Conservation (phyloP, 1,140 invertebrate species). For the Cydia pomonella region DNA sequence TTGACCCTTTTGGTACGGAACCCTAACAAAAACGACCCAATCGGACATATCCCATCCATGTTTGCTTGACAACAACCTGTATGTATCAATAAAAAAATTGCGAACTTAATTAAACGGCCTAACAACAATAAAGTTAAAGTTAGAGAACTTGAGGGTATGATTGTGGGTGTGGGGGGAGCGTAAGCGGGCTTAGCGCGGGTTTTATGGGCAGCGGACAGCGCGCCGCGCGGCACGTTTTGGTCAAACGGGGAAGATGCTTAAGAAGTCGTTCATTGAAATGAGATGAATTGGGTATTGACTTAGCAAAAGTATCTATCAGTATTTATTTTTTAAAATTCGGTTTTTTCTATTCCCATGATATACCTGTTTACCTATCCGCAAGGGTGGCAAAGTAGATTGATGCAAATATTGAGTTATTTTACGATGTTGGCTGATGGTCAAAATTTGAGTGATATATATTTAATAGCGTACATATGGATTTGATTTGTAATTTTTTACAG, state of each 20-base stretch:
- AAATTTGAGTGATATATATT: too few species aligned
- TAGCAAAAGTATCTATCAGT: background rate
- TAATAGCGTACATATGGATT: too few species aligned
- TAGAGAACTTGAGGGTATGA: background rate
- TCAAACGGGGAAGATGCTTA: background rate
- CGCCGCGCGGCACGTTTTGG: background rate
- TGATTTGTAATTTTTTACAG: too few species aligned
- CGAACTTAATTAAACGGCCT: background rate
- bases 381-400: too few species aligned
- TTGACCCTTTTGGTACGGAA: too few species aligned
- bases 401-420: too few species aligned
- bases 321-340: too few species aligned
- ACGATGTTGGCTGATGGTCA: too few species aligned
- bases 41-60: too few species aligned
- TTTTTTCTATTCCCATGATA: too few species aligned
- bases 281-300: background rate
- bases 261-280: background rate
- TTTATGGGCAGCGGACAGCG: slow-evolving; percentile 4
- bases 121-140: background rate
- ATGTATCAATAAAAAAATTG: background rate
- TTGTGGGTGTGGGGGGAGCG: background rate
- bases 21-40: too few species aligned
- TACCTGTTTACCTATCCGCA: too few species aligned
- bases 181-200: slow-evolving; percentile 1
- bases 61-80: background rate